Evolutionary conservation across 2,888 invertebrate genomes (phyloP), one percentile per base, ranked within the genome.

Genomic region (Netelia melanura): DNA sequence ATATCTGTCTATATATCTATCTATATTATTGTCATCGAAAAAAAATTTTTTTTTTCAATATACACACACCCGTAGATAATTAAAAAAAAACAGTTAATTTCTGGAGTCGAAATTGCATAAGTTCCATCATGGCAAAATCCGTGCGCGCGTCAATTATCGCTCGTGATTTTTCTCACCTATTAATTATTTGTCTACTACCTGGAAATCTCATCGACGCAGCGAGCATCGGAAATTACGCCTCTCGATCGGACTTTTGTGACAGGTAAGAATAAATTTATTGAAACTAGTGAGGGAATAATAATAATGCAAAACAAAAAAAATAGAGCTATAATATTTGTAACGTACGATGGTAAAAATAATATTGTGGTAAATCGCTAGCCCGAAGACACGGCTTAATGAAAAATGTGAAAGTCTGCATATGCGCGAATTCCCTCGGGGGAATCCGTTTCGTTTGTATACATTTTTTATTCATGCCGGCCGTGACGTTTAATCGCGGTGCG

Each of bases 211-310:
- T 44, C 14, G 23, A 70, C 25, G 75, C 74, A 6, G 62, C 54
- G 23, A 77, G 52, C 23, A 61, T 81, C 48, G 44, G 81, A 10
- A 52, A 10, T 1, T n/a, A 14, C n/a, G 10, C 30, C 17, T 0
- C 52, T 44, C 77, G 74, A 64, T 58, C 52, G 11, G 84, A 84
- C 75, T 65, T 75, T 11, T 84, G 78, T 44, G 64, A 81, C 64
- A 81, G 84, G 81, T 78, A n/a, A 81, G 74, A 72, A 17, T n/a
- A 54, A 54, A n/a, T 54, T n/a, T 3, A 17, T 17, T 8, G 6
- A 54, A 54, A 52, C 5, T 8, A n/a, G 10, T 52, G 8, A 54
- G 3, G 54, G 38, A 48, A 48, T 48, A 48, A 48, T 14, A 48
- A 48, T 11, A 48, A 48, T 48, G 3, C 1, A 6, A 38, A 38